phyloP scores from a whole-genome alignment of 2,113 vertebrate species.

The Fregetta grallaria region DNA sequence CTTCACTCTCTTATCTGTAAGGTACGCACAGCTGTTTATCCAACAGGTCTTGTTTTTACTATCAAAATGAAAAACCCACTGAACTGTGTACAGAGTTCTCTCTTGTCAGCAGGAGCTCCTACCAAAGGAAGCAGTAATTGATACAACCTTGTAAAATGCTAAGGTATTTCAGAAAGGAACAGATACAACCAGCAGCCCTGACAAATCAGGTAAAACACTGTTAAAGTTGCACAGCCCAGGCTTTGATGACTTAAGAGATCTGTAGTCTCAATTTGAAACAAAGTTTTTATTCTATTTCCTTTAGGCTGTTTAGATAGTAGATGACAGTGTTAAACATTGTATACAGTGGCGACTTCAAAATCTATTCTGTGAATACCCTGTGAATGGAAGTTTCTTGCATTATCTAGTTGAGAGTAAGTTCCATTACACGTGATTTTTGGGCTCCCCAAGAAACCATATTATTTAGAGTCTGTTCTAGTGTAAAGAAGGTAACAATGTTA shows the following conservation, averaged over 20 bases:
- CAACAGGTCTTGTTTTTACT: not conserved
- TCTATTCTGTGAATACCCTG: not conserved
- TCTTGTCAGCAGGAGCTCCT: not conserved
- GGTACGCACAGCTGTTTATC: not conserved
- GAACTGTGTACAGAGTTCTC: not conserved
- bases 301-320: not conserved
- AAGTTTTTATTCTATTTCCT: not conserved
- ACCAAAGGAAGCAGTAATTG: not conserved
- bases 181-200: not conserved
- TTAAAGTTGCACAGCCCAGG: not conserved
- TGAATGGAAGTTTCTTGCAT: not conserved
- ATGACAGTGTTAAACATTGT: not conserved
- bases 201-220: not conserved
- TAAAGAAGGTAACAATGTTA: not conserved
- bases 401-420: not conserved
- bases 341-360: not conserved
- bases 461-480: not conserved
- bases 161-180: not conserved
- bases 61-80: not conserved
- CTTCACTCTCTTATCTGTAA: not conserved
- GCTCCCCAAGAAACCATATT: not conserved
- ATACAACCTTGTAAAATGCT: not conserved
- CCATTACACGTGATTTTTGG: not conserved
- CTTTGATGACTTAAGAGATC: not conserved
- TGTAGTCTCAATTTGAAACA: not conserved